Percentiles rank a stretch among this genome's conserved stretches.
Evolutionary conservation across 2,113 vertebrate species (phyloP).

Genomic region (Myanophis thanlyinensis): DNA sequence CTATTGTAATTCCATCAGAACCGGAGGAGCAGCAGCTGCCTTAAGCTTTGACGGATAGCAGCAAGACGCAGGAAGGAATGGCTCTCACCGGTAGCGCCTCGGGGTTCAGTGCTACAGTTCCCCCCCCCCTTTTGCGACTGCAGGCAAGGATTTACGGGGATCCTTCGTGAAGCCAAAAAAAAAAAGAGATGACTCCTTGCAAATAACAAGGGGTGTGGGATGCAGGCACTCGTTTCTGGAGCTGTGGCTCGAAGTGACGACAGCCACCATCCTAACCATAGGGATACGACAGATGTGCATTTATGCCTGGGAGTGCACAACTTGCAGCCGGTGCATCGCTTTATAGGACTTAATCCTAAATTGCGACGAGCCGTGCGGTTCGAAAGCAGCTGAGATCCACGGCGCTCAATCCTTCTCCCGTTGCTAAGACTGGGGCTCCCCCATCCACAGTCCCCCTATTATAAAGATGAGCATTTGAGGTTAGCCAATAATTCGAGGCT

Average conservation of each 20-base stretch:
- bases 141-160: neutral
- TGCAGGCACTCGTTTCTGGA: neutral
- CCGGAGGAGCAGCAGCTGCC: neutral
- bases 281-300: neutral
- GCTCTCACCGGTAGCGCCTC: too few relatives aligned
- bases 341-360: neutral
- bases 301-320: neutral
- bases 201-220: neutral
- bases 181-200: neutral
- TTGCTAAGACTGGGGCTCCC: neutral
- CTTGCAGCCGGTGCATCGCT: neutral
- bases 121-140: neutral
- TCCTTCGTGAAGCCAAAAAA: neutral
- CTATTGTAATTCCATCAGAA: neutral
- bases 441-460: neutral
- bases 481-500: neutral
- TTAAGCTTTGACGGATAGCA: neutral
- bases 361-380: neutral
- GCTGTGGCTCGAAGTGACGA: neutral
- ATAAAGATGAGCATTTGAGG: neutral
- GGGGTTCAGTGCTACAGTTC: neutral
- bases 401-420: neutral
- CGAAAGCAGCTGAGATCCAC: neutral
- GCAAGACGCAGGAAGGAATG: neutral
- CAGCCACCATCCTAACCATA: neutral